Evolutionary conservation across 2,888 invertebrate genomes (phyloP), one percentile per base, ranked within the genome.

Genomic region (Lapara coniferarum): DNA sequence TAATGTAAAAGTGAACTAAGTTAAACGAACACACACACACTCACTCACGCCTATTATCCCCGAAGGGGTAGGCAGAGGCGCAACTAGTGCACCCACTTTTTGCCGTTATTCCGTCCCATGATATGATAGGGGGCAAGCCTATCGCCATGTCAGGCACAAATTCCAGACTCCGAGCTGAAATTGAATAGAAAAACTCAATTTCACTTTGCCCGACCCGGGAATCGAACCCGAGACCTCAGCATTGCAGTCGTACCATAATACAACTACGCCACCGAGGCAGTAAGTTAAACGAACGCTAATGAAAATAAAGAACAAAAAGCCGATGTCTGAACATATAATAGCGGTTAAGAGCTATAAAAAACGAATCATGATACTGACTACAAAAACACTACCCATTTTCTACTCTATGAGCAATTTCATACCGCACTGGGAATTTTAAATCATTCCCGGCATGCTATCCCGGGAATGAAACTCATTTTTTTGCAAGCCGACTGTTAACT

Each of bases 351-450:
- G 37, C 59, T 63, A 58, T 59, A 59, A 68, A 58, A 53, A 63
- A 19, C 59, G 52, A 68, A 68, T 68, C 59, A 53, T 68, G 44
- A 37, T 44, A 44, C 30, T n/a, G 10, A 49, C 14, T 37, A 19
- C 16, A 53, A 69, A 68, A 63, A 53, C 63, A 10, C 19, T 25
- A 19, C n/a, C 25, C 52, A 52, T 53, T 44, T 55, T 53, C 14
- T 12, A 49, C 10, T 53, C 14, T 53, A 49, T 59, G 37, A 59
- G 59, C 46, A 63, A 59, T 59, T 59, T 63, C 63, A 63, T 63
- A 49, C 46, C 44, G 12, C 52, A 69, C 59, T 19, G 44, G 59
- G 68, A 68, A 69, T 63, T 56, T 67, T 46, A 44, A 63, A 63
- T 63, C 19, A 58, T 51, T 16, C 46, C 46, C 10, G 12, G 49